These are phyloP conservation scores for Dipus sagitta DNA, from an alignment of 2,797 vertebrate species.

Conservation along the genomic window DNA sequence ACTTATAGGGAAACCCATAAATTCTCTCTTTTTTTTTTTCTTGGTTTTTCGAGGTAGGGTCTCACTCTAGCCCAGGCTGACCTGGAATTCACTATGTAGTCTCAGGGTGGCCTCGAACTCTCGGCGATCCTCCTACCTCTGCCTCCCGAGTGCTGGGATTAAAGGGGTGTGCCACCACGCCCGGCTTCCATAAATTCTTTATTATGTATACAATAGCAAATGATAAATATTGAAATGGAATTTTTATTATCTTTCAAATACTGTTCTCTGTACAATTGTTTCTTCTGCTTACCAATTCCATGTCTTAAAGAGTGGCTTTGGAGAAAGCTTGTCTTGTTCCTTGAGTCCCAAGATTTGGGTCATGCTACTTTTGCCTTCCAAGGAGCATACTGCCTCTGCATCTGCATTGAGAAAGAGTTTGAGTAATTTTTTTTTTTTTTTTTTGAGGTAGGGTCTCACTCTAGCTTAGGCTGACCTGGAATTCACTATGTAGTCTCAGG, in stretches of 20 bases:
- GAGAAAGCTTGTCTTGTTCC: neutral
- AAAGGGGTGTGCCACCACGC: no score
- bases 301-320: neutral
- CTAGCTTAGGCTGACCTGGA: no score
- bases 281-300: neutral
- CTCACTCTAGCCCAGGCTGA: no score
- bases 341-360: conserved; percentile 19
- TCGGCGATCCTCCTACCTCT: no score
- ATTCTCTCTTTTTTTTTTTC: no score
- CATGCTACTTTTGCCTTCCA: conserved; percentile 1
- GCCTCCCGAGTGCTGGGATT: no score
- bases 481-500: no score
- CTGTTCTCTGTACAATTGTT: neutral
- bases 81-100: no score
- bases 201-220: neutral
- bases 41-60: no score
- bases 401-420: conserved; percentile 16
- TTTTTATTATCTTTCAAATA: conserved; percentile 64
- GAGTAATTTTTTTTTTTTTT: conserved; percentile 48
- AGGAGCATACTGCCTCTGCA: neutral
- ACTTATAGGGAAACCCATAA: conserved; percentile 12
- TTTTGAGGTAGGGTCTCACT: no score
- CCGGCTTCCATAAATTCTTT: conserved; percentile 35
- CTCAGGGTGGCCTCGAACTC: no score
- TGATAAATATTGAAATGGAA: conserved; percentile 32